phyloP scores from a whole-genome alignment of 2,888 invertebrate genomes.

The Pachymerium ferrugineum region DNA sequence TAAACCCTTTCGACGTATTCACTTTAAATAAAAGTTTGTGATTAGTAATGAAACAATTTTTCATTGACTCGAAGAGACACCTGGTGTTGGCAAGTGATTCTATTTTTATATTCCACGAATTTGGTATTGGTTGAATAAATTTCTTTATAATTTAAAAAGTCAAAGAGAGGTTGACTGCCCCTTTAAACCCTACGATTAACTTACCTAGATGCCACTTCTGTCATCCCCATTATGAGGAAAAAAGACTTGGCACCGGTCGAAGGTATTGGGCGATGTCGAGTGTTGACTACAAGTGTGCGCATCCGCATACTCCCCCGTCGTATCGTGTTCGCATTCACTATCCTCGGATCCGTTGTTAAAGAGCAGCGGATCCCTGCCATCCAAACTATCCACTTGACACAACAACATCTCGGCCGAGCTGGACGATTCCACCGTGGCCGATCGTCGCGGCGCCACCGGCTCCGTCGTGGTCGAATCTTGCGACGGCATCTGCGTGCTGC shows the following conservation, averaged over 20 bases:
- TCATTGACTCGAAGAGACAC: no score
- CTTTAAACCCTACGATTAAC: background rate
- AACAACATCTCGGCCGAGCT: constrained; percentile 11
- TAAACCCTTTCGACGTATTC: no score
- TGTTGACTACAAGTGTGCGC: constrained; percentile 2
- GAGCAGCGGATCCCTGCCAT: constrained; percentile 24
- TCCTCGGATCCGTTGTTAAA: background rate
- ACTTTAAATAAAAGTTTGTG: no score
- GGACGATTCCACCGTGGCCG: background rate
- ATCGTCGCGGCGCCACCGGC: background rate
- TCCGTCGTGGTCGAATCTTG: background rate
- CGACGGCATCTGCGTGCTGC: constrained; percentile 1
- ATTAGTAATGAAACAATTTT: no score
- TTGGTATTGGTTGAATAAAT: no score
- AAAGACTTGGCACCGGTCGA: background rate
- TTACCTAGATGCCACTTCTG: background rate
- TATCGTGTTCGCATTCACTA: constrained; percentile 5
- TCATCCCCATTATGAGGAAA: background rate
- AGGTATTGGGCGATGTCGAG: background rate
- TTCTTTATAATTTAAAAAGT: no score
- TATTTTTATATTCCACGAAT: no score
- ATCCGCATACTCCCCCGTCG: constrained; percentile 2
- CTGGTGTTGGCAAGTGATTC: no score
- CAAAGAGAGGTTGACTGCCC: no score
- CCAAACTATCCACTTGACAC: background rate